Conservation (phyloP, 2,113 vertebrate species). For the Eira barbara region DNA sequence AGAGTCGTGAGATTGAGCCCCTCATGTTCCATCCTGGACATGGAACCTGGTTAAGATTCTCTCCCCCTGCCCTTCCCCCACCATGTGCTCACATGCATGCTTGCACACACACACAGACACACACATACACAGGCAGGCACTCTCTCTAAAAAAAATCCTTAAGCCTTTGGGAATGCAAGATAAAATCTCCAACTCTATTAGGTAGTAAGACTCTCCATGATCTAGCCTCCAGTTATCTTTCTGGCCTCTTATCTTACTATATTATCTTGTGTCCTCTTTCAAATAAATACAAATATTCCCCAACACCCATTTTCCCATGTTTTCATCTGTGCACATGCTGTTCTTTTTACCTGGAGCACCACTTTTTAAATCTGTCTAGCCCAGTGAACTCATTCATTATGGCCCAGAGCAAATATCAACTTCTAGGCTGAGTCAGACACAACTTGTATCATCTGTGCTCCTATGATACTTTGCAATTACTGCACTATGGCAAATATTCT, state of each 20-base stretch:
- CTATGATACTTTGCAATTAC: background rate
- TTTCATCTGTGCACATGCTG: background rate
- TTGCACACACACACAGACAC: background rate
- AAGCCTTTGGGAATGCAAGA: background rate
- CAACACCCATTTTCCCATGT: background rate
- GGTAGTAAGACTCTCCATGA: background rate
- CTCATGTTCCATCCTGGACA: background rate
- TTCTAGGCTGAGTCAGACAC: background rate
- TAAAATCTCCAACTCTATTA: background rate
- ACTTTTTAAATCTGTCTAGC: background rate
- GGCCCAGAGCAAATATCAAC: background rate
- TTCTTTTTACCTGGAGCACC: background rate
- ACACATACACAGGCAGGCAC: background rate
- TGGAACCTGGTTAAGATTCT: background rate
- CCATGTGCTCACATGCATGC: background rate
- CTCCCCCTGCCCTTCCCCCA: background rate
- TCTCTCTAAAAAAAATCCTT: background rate
- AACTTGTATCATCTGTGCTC: background rate
- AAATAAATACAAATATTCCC: background rate
- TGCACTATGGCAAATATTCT: background rate
- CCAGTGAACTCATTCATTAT: background rate
- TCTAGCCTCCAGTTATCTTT: background rate
- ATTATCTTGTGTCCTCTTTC: background rate
- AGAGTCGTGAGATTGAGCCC: background rate
- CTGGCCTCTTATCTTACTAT: background rate